Evolutionary conservation across 1,140 invertebrate species (phyloP).

Genomic region (Drosophila yakuba): DNA sequence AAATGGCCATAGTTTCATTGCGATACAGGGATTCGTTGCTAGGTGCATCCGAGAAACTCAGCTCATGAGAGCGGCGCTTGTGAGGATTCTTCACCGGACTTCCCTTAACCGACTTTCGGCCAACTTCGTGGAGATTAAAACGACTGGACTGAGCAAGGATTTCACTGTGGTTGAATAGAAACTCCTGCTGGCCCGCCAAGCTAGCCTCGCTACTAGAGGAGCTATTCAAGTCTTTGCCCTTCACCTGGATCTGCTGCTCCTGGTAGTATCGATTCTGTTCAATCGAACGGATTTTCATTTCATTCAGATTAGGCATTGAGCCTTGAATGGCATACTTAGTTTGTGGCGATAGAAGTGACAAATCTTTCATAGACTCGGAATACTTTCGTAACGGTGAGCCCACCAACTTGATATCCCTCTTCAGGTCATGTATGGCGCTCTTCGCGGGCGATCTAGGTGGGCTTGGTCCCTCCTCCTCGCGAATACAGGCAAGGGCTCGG

Average conservation of each 20-base stretch:
- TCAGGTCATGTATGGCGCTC: conserved; percentile 39
- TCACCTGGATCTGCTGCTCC: conserved; percentile 34
- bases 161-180: conserved; percentile 76
- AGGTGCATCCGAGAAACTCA: conserved; percentile 69
- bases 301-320: conserved; percentile 83
- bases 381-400: conserved; percentile 78
- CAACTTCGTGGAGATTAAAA: conserved; percentile 79
- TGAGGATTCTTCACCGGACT: conserved; percentile 41
- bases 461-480: conserved; percentile 63
- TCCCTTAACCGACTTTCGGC: conserved; percentile 36
- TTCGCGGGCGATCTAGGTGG: conserved; percentile 21
- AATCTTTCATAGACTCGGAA: conserved; percentile 81
- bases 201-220: conserved; percentile 62
- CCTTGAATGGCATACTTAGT: conserved; percentile 70
- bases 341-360: conserved; percentile 63
- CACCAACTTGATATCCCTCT: conserved; percentile 71
- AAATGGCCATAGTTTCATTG: conserved; percentile 45
- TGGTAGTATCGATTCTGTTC: conserved; percentile 83
- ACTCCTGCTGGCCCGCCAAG: conserved; percentile 55
- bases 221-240: conserved; percentile 41
- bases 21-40: conserved; percentile 68
- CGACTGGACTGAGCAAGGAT: conserved; percentile 82
- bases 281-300: conserved; percentile 75
- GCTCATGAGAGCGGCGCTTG: conserved; percentile 69
- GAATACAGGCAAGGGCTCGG: conserved; percentile 65